Base-by-base conservation (phyloP, 2,113 vertebrate species). In the Myanophis thanlyinensis region DNA sequence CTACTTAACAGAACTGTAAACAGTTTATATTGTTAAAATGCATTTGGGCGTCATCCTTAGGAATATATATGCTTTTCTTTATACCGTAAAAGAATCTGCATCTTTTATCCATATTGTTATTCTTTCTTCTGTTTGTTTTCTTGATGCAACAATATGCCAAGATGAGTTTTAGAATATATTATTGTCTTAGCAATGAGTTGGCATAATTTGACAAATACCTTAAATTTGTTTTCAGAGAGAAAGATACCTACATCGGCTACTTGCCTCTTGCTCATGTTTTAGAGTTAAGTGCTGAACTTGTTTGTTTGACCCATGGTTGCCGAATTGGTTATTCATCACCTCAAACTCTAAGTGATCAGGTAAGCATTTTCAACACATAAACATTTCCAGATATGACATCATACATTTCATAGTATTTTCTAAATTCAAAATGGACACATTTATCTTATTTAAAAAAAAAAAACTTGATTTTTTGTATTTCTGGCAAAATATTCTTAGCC, bases 281-380 rank as follows among this genome's bases (percentile, higher is more conserved):
- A 95, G 99, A 99, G 96, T 97, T 99, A 91, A 99, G 98, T 53
- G 99, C 99, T 30, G 99, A 99, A 94, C 98, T 99, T 0, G 97
- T 99, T 1, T 99, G 99, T 95, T 94, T 99, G 54, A 97, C 98
- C 47, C 98, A 99, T 0, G 99, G 99, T 30, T 99, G 99, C 90
- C 96, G 98, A 92, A 98, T 99, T 0, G 99, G 99, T 53, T 99
- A 99, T 94, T 99, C 99, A 11, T 99, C 99, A 0, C 99, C 99
- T 86, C 98, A 98, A 95, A 99, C 99, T 0, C 95, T 99, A 40
- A 97, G 99, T 89, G 99, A 99, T 97, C 98, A 99, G 98, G 99
- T 99, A 93, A 35, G 40, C 11, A 22, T 18, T 62, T 87, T 73
- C 18, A 4, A 53, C 13, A 3, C 87, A 0, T 12, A 13, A 30